Evolutionary conservation across 2,888 invertebrate genomes (phyloP).

Genomic region (Pammene fasciana): DNA sequence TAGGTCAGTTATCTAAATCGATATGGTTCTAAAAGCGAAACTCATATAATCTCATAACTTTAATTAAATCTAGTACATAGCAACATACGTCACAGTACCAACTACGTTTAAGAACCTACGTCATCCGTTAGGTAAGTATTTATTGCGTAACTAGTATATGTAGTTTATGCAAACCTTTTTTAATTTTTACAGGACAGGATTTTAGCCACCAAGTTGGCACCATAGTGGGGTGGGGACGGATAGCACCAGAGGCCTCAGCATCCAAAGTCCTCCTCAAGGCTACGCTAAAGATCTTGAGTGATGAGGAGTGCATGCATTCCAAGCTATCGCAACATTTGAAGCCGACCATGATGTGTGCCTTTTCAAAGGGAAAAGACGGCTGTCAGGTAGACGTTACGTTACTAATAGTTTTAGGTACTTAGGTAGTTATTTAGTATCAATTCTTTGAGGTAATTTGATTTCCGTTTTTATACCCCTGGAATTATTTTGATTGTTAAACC

Average conservation of each 20-base stretch:
- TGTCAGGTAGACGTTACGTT: slow-evolving; percentile 79
- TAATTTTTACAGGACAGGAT: slow-evolving; percentile 62
- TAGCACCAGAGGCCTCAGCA: slow-evolving; percentile 69
- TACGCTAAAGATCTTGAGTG: slow-evolving; percentile 70
- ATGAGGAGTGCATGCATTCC: slow-evolving; percentile 69
- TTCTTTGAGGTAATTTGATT: no score
- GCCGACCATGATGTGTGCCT: slow-evolving; percentile 85
- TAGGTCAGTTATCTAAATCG: no score
- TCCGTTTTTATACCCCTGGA: no score
- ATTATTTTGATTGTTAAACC: no score
- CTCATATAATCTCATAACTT: no score
- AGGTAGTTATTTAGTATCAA: no score
- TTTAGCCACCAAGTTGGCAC: slow-evolving; percentile 71
- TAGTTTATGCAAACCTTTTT: neutral
- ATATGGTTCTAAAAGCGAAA: no score
- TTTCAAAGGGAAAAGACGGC: slow-evolving; percentile 83
- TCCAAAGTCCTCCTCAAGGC: slow-evolving; percentile 78
- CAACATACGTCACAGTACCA: neutral
- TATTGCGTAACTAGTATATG: neutral
- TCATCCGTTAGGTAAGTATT: no score
- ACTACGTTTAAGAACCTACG: neutral
- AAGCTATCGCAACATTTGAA: slow-evolving; percentile 73
- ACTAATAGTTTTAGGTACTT: no score
- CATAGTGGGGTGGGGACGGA: slow-evolving; percentile 83
- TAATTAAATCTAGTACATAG: no score